Conservation (phyloP, 2,797 vertebrate species). For the Chaetophractus vellerosus region DNA sequence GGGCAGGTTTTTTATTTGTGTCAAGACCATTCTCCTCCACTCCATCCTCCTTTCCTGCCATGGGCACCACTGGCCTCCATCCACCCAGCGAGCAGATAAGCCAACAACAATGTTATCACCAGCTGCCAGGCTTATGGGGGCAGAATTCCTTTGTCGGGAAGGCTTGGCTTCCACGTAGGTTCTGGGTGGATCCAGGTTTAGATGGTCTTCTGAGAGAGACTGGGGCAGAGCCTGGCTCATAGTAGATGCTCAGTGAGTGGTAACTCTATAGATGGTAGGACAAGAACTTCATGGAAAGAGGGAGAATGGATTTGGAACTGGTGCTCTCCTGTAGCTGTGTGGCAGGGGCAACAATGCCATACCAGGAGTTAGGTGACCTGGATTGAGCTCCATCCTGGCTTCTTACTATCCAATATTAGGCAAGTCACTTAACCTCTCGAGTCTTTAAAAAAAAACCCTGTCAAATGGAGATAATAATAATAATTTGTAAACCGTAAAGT, state of each 20-base stretch:
- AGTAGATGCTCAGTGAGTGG: not conserved
- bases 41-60: not conserved
- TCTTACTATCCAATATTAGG: not conserved
- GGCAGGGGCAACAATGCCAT: accelerated
- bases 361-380: not conserved
- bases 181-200: slow-evolving; percentile 32
- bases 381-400: not conserved
- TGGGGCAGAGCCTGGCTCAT: not conserved
- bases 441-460: not conserved
- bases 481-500: not conserved
- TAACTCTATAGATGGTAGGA: not conserved
- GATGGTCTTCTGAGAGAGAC: not conserved
- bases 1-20: slow-evolving; percentile 50
- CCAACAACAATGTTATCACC: slow-evolving; percentile 70
- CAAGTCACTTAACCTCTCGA: not conserved
- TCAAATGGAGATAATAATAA: not conserved
- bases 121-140: slow-evolving; percentile 58
- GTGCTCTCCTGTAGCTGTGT: not conserved
- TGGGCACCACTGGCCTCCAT: not conserved
- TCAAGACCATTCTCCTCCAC: not conserved
- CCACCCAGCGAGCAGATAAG: slow-evolving; percentile 67
- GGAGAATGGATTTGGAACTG: not conserved
- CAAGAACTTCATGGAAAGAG: not conserved
- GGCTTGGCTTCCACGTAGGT: slow-evolving; percentile 1
- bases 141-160: slow-evolving; percentile 57